Conservation (phyloP, 2,888 invertebrate species). For the Drosophila anomelani region DNA sequence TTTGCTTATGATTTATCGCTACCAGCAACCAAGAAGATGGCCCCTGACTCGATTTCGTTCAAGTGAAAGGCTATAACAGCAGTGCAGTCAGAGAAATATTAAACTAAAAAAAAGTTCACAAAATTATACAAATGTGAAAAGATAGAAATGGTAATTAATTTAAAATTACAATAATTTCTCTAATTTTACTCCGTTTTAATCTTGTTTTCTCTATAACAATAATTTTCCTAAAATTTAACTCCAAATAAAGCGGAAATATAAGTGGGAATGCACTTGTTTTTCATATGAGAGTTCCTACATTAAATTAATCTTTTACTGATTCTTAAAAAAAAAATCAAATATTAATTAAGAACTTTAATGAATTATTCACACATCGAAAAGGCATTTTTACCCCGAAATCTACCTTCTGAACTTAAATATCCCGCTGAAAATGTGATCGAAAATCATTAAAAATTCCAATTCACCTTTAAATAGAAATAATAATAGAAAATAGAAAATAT, state of each 20-base stretch:
- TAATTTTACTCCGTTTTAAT: not conserved
- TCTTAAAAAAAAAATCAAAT: no score
- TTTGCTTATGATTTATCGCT: conserved; percentile 73
- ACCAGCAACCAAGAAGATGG: conserved; percentile 44
- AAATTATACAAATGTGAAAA: not conserved
- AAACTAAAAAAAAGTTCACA: not conserved
- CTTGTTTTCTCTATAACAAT: not conserved
- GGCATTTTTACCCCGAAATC: not conserved
- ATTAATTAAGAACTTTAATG: no score
- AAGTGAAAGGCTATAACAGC: conserved; percentile 11
- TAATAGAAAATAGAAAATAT: not conserved
- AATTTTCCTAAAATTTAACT: not conserved
- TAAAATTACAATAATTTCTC: not conserved
- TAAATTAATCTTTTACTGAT: no score
- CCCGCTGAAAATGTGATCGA: no score
- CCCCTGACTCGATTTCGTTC: conserved; percentile 9
- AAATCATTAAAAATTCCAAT: no score
- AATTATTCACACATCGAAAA: no score
- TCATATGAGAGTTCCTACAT: no score
- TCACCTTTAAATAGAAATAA: not conserved
- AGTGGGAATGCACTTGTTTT: no score
- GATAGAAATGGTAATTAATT: not conserved
- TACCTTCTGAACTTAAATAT: not conserved
- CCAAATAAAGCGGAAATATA: not conserved
- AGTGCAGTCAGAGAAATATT: not conserved